Evolutionary conservation across 2,888 invertebrate genomes (phyloP), one percentile per base, ranked within the genome.

Genomic region (Drosophila kuntzei): DNA sequence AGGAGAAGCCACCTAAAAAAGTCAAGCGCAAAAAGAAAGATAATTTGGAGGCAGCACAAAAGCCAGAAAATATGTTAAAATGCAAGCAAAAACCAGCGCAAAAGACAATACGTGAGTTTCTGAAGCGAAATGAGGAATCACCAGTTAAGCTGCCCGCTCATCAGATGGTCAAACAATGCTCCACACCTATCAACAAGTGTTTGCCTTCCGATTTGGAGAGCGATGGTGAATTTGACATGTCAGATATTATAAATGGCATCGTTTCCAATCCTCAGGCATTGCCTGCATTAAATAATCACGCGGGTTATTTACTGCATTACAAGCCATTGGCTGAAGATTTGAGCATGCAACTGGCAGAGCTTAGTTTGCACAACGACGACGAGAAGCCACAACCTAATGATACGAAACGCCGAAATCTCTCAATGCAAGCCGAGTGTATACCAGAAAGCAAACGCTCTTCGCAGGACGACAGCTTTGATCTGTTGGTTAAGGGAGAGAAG

Each of bases 241-340:
- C 94, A 0, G 91, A 92, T 36, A 93, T 95, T 61, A 91, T 95
- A 12, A 93, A 94, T 16, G 90, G 92, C 50, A 94, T 95, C 20
- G 84, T 93, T 14, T 55, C 68, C 11, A 88, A 85, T 64, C 74
- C 80, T 0, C 49, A 76, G 14, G 63, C 72, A 2, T 54, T 14
- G 58, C 83, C 51, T 12, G 54, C 47, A 25, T 43, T 92, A 4
- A 72, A 68, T 0, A 78, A 86, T 7, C 90, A 90, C 51, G 79
- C 71, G 0, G 92, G 91, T 0, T 82, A 79, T 58, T 44, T 71
- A 6, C 65, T 92, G 29, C 79, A 76, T 20, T 92, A 91, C 62
- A 90, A 90, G 46, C 44, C 80, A 7, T 43, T 88, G 27, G 55
- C 73, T 1, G 54, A 74, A 0, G 76, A 87, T 53, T 63, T 87